Conservation (phyloP, 2,113 vertebrate species). For the Corythaixoides concolor region DNA sequence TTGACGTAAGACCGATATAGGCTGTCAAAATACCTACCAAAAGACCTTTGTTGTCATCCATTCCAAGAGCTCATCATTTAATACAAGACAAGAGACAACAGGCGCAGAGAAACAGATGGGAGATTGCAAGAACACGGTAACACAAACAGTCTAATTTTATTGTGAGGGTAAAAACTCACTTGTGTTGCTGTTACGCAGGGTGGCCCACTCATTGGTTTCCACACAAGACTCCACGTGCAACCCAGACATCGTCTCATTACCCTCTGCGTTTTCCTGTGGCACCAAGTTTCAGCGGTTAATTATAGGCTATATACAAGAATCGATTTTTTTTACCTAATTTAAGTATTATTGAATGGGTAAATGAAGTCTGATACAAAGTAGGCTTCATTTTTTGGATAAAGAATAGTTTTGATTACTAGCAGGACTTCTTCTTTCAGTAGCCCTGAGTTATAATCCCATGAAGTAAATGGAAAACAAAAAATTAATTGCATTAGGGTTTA, state of each 20-base stretch:
- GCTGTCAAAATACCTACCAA: neutral
- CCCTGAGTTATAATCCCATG: neutral
- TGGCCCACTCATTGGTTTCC: neutral
- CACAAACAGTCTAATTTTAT: constrained; percentile 19
- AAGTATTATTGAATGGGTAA: neutral
- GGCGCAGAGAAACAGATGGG: neutral
- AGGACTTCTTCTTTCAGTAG: neutral
- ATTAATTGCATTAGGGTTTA: neutral
- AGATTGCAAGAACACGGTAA: neutral
- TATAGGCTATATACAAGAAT: neutral
- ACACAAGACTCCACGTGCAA: neutral
- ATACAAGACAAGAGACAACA: neutral
- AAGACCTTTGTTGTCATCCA: neutral
- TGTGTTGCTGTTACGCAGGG: neutral
- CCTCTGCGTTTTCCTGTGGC: neutral
- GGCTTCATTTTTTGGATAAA: neutral
- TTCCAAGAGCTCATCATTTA: neutral
- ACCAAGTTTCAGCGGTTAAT: neutral
- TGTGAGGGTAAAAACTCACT: neutral
- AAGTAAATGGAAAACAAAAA: neutral
- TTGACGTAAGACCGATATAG: neutral
- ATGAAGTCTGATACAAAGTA: neutral
- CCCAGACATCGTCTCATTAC: neutral
- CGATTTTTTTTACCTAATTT: neutral
- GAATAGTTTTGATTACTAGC: neutral